Percentiles rank a stretch among this genome's conserved stretches.
phyloP scores from a whole-genome alignment of 1,140 invertebrate species.

The Papilio polytes region DNA sequence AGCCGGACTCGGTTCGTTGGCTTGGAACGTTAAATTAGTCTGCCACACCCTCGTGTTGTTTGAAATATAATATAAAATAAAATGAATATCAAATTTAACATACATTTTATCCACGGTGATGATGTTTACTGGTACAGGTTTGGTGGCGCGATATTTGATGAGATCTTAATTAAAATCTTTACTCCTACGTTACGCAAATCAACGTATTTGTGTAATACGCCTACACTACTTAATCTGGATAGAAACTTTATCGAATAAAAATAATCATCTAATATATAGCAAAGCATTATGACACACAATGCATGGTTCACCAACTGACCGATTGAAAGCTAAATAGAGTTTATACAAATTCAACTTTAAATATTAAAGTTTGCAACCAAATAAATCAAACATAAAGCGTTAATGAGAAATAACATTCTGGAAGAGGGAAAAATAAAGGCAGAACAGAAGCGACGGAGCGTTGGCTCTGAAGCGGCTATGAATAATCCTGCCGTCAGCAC shows the following conservation, averaged over 20 bases:
- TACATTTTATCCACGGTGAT: constrained; percentile 43
- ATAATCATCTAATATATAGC: no score
- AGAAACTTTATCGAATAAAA: no score
- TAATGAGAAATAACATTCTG: constrained; percentile 40
- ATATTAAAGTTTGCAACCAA: background rate
- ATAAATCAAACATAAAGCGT: constrained; percentile 35
- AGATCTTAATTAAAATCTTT: constrained; percentile 7
- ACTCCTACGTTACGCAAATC: background rate
- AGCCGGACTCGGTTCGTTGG: constrained; percentile 54
- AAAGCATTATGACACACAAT: no score
- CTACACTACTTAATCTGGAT: no score
- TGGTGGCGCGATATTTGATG: constrained; percentile 31
- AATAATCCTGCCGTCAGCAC: constrained; percentile 68
- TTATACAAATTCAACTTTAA: background rate
- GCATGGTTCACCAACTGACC: background rate
- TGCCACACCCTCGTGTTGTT: constrained; percentile 56
- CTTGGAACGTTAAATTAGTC: constrained; percentile 67
- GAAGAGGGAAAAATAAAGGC: constrained; percentile 58
- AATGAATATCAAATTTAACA: constrained; percentile 48
- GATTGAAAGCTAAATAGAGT: background rate
- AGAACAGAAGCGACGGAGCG: constrained; percentile 68
- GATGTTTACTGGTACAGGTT: constrained; percentile 39
- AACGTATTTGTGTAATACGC: background rate
- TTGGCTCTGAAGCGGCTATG: constrained; percentile 75
- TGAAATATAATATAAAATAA: constrained; percentile 63